Base-by-base conservation (phyloP, 1,140 invertebrate species). In the Scaptodrosophila lebanonensis region DNA sequence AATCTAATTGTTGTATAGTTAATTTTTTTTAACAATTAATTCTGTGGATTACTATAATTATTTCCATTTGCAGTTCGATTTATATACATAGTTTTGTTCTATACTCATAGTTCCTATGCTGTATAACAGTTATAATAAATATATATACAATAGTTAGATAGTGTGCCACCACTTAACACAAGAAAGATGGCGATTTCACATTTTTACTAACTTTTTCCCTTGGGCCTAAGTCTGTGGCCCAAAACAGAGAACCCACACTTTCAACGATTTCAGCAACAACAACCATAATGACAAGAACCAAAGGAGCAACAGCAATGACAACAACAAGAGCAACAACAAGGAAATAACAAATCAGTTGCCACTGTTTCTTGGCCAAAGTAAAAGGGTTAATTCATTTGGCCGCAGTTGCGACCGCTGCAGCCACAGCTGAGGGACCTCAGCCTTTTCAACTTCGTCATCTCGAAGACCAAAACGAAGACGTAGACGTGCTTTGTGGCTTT, bases 341-440 rank as follows among this genome's bases (percentile, higher is more conserved):
- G 63, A 76, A 58, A 70, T 59, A 57, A 49, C 47, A 75, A 76
- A 76, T 63, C 71, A 54, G 53, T 66, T 65, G 47, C 33, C 18
- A 29, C 32, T 11, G 27, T 59, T 72, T 33, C 47, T 53, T 73
- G 43, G 44, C 53, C 75, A 83, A 82, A 82, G 75, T 82, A 82
- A 82, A 82, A 82, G 75, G 75, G 75, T 82, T 82, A 82, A 82
- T 82, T 82, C 75, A 82, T 82, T 82, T 82, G 51, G 48, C 69
- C 13, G 17, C 22, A 25, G 22, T 25, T 25, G 22, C 22, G 8
- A 8, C 22, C 22, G 8, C 22, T 8, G 8, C 22, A 25, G 22
- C 22, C 56, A 79, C 49, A 61, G 47, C 50, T 44, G 45, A 65
- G 56, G 44, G n/a, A n/a, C n/a, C n/a, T n/a, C n/a, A 51, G 56